Base-by-base conservation (phyloP, 2,888 invertebrate genomes). In the Acleris emargana region DNA sequence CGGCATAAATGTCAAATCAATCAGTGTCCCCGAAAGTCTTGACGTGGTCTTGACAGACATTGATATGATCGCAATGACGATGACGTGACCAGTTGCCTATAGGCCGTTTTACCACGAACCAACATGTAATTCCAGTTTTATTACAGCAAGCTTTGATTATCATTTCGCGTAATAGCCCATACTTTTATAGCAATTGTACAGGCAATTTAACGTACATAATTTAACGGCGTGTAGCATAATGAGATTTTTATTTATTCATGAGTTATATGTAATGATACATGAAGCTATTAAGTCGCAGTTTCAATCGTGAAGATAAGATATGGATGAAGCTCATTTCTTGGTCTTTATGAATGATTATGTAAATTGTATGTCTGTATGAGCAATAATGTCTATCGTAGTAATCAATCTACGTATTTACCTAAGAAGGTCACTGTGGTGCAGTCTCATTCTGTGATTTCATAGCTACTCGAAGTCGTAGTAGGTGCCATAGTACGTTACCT, bases 181-280 rank as follows among this genome's bases (percentile, higher is more conserved):
- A 72, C 72, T 72, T 76, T 74, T 60, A 49, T 57, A 74, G 75
- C 73, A 62, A 75, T 69, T 75, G 74, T 72, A 78, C 77, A 76
- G 67, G 72, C 69, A 74, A 73, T 75, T 74, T 76, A 74, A 73
- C 72, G 73, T 59, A 59, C 55, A 66, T 64, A 75, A 73, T 74
- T 73, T 75, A 74, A 72, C 71, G 72, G 69, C 72, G 71, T 71
- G 73, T 68, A 73, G 74, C 74, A 77, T 82, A 83, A 87, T 86
- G 80, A 80, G 78, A 79, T 81, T 83, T 82, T 87, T 86, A 87
- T 88, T 84, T 87, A 89, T 88, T 86, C 87, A 88, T 85, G 74
- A 73, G 68, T 79, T 80, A 80, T 79, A 43, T 80, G 71, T 68
- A 64, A 63, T 72, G 76, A 70, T 79, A 78, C 76, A 75, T 72